These are phyloP conservation scores for Aepyceros melampus DNA, from an alignment of 2,113 vertebrate species.

Conservation along the genomic window DNA sequence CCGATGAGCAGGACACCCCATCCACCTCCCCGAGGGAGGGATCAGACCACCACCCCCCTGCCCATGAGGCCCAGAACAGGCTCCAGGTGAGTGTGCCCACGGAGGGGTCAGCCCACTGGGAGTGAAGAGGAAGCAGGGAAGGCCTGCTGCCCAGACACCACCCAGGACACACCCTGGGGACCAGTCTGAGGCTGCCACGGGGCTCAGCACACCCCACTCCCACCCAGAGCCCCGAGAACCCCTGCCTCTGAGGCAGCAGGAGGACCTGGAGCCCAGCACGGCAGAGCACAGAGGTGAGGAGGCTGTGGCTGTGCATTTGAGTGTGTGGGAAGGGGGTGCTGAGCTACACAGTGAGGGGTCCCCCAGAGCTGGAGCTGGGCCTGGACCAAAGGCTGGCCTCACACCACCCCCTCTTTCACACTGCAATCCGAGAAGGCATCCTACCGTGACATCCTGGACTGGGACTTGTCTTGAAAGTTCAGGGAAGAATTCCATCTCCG, in stretches of 20 bases:
- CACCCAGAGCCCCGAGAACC: neutral
- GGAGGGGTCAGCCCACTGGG: neutral
- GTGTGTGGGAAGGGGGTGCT: neutral
- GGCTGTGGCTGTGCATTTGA: neutral
- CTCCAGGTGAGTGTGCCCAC: rapidly evolving
- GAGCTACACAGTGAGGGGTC: neutral
- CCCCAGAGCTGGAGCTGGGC: neutral
- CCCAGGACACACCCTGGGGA: too few species aligned
- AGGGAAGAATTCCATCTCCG: neutral
- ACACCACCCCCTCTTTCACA: too few species aligned
- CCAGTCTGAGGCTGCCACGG: too few species aligned
- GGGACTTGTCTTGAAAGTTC: too few species aligned
- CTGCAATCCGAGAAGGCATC: neutral
- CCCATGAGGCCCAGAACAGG: neutral
- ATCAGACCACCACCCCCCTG: rapidly evolving
- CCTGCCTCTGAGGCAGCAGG: neutral
- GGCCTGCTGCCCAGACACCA: too few species aligned
- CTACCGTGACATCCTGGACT: too few species aligned
- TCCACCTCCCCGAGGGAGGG: too few species aligned
- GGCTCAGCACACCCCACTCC: rapidly evolving
- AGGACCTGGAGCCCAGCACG: neutral
- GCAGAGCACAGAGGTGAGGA: neutral
- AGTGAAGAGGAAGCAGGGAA: too few species aligned
- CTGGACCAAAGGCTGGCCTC: neutral
- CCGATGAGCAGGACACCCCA: rapidly evolving